Evolutionary conservation across 2,888 invertebrate species (phyloP), one percentile per base, ranked within the genome.

Genomic region (Pyralis farinalis): DNA sequence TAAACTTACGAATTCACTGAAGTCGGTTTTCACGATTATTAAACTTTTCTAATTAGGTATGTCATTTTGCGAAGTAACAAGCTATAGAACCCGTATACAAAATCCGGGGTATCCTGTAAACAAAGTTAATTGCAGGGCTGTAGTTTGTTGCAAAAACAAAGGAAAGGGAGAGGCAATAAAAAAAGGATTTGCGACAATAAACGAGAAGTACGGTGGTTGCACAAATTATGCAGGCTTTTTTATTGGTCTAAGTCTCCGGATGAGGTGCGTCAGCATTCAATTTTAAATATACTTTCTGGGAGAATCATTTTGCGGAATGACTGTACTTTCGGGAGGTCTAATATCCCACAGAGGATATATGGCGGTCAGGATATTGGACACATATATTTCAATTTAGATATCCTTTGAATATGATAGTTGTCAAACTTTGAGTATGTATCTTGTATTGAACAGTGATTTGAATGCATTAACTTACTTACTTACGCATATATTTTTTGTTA

Each of bases 201-300:
- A 39, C 33, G 33, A 12, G 20, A 16, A 39, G 25, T 33, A 34
- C 39, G 39, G 39, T 33, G 33, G 33, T 33, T 31, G 33, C 33
- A 20, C 39, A 39, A 39, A 39, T 39, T 39, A 39, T 39, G 27
- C 39, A 39, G 39, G 27, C 39, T 39, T 39, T 33, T 39, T 33
- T 39, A 39, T 39, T 33, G 28, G 20, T 25, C 33, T 33, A 33
- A 39, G 27, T 39, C 33, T 28, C 25, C 33, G 16, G 16, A 16
- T 16, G 33, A 39, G 20, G 33, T 27, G 33, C 32, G 33, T 39
- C 39, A 39, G 39, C 39, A 32, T 39, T 39, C 39, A 39, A 39
- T 33, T 39, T 39, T 39, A 33, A 39, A 39, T 12, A 31, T 11
- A 22, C 31, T 39, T 27, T 32, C 20, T 16, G 12, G 33, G 12